Conservation (phyloP, 2,888 invertebrate species). For the Hartigia nigra region DNA sequence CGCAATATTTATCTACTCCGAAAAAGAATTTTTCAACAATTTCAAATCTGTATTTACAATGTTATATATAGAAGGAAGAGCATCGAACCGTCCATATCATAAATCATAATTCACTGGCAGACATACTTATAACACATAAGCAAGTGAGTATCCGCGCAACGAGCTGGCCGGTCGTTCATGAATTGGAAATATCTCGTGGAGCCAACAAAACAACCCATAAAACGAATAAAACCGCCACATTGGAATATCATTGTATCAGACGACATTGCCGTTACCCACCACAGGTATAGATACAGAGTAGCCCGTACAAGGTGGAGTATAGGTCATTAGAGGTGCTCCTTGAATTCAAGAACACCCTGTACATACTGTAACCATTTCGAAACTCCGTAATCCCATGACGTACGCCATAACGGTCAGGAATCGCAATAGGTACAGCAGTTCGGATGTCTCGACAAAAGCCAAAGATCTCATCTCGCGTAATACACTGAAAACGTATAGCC, state of each 20-base stretch:
- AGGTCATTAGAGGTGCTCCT: slow-evolving; percentile 31
- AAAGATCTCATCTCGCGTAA: background rate
- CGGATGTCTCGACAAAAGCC: background rate
- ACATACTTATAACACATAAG: slow-evolving; percentile 10
- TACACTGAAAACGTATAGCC: background rate
- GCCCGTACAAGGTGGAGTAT: slow-evolving; percentile 14
- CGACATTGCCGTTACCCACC: slow-evolving; percentile 25
- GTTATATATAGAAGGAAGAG: background rate
- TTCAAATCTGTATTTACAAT: background rate
- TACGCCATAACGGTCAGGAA: background rate
- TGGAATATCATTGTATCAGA: slow-evolving; percentile 46
- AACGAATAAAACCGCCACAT: slow-evolving; percentile 56
- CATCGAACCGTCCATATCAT: background rate
- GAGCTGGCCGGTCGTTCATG: slow-evolving; percentile 55
- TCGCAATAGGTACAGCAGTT: background rate
- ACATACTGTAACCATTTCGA: background rate
- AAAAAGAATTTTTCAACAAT: background rate
- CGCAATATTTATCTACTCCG: background rate
- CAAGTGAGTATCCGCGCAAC: slow-evolving; percentile 39
- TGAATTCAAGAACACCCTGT: slow-evolving; percentile 25
- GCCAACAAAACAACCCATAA: slow-evolving; percentile 59
- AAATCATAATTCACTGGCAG: background rate
- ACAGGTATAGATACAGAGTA: slow-evolving; percentile 17
- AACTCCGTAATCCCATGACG: background rate
- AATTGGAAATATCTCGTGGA: slow-evolving; percentile 60